Percentiles rank a stretch among this genome's conserved stretches.
These are phyloP conservation scores for Plutella xylostella DNA, from an alignment of 2,888 invertebrate species.

Conservation along the genomic window DNA sequence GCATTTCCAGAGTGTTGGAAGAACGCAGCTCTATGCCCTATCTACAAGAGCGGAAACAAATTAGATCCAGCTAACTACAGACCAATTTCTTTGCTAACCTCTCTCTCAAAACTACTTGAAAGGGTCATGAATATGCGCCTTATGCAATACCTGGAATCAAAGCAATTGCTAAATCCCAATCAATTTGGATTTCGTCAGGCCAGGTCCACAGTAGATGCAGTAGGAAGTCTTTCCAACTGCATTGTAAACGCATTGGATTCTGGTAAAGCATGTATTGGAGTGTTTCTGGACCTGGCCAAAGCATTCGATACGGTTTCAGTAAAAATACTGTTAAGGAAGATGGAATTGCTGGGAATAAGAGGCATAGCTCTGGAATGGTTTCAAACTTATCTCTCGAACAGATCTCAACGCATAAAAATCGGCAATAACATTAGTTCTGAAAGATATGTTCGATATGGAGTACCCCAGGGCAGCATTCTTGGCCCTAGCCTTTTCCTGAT, in stretches of 20 bases:
- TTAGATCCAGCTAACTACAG: not conserved
- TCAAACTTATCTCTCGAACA: not conserved
- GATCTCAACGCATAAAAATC: not conserved
- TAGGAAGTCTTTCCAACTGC: not conserved
- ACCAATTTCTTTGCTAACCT: conserved; percentile 8
- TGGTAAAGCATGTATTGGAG: too few species aligned
- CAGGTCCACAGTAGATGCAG: conserved; percentile 1
- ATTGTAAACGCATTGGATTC: not conserved
- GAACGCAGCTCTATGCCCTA: not conserved
- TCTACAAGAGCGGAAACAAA: not conserved
- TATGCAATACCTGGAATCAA: not conserved
- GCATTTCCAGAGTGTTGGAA: not conserved
- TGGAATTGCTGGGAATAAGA: not conserved
- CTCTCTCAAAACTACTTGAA: conserved; percentile 5
- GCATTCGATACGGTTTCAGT: conserved; percentile 3
- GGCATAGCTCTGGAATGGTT: not conserved
- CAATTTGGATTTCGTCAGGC: not conserved
- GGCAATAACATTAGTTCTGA: not conserved
- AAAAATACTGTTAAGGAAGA: not conserved
- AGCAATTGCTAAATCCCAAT: not conserved
- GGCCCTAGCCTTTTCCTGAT: not conserved
- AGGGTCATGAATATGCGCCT: not conserved
- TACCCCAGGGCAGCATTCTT: not conserved
- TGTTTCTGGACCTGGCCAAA: conserved; percentile 3
- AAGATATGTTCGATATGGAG: not conserved